These are phyloP conservation scores for Syndactyla subalaris DNA, from an alignment of 2,797 vertebrate species.

Conservation along the genomic window DNA sequence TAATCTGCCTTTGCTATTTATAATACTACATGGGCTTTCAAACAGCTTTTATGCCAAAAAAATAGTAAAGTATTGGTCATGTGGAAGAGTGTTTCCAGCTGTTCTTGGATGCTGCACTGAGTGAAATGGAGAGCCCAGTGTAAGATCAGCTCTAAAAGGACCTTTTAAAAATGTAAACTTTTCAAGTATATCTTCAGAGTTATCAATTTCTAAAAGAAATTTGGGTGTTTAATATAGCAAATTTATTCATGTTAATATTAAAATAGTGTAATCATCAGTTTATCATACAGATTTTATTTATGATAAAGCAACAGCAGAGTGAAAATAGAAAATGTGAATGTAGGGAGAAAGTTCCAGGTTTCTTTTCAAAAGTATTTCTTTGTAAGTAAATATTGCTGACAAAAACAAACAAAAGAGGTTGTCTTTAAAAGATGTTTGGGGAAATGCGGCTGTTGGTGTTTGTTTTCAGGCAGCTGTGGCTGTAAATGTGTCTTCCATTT, in stretches of 20 bases:
- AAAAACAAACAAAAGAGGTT: not conserved
- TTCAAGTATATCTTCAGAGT: not conserved
- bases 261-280: not conserved
- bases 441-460: not conserved
- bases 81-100: not conserved
- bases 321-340: not conserved
- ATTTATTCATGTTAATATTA: not conserved
- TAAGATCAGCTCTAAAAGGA: not conserved
- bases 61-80: not conserved
- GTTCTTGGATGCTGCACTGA: not conserved
- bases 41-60: not conserved
- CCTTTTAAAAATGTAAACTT: not conserved
- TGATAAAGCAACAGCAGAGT: not conserved
- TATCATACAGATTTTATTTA: not conserved
- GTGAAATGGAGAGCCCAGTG: not conserved
- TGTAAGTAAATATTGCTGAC: not conserved
- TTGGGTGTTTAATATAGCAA: rapidly evolving
- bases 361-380: not conserved
- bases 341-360: not conserved
- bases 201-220: rapidly evolving
- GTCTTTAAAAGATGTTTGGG: not conserved
- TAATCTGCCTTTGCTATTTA: not conserved
- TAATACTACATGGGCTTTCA: not conserved
- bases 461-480: not conserved
- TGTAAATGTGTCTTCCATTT: not conserved